Evolutionary conservation across 37 sponge, comb jelly and placozoan species (phyloP).

Genomic region (Tethya wilhelma): DNA sequence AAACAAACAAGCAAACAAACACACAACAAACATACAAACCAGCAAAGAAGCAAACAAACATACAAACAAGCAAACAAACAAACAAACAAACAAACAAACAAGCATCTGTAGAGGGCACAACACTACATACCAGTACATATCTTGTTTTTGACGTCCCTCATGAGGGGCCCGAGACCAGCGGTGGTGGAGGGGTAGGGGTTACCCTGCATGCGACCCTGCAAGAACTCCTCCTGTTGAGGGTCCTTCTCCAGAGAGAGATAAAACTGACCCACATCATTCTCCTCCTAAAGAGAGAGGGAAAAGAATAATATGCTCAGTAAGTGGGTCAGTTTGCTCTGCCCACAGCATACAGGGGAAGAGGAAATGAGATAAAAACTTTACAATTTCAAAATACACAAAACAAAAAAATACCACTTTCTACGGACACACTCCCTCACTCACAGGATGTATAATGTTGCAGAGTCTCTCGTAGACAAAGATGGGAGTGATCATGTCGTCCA

Average conservation of each 20-base stretch:
- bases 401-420: background rate
- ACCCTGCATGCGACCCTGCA: constrained; percentile 96
- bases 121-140: constrained; percentile 83
- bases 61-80: no score
- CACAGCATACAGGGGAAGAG: no score
- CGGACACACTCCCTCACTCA: constrained; percentile 11
- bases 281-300: constrained; percentile 53
- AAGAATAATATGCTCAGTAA: no score
- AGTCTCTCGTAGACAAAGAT: constrained; percentile 87
- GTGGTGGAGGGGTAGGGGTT: constrained; percentile 88
- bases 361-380: background rate
- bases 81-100: no score
- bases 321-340: no score
- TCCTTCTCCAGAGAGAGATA: constrained; percentile 91
- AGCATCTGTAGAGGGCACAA: background rate
- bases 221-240: constrained; percentile 96
- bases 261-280: constrained; percentile 78
- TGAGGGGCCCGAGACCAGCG: constrained; percentile 86
- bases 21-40: no score
- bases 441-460: constrained; percentile 84
- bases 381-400: background rate
- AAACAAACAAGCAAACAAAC: no score
- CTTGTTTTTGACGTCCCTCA: constrained; percentile 97
- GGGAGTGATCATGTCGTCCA: constrained; percentile 81
- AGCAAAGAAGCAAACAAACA: no score